Conservation (phyloP, 2,113 vertebrate genomes). For the Falcunculus frontatus region DNA sequence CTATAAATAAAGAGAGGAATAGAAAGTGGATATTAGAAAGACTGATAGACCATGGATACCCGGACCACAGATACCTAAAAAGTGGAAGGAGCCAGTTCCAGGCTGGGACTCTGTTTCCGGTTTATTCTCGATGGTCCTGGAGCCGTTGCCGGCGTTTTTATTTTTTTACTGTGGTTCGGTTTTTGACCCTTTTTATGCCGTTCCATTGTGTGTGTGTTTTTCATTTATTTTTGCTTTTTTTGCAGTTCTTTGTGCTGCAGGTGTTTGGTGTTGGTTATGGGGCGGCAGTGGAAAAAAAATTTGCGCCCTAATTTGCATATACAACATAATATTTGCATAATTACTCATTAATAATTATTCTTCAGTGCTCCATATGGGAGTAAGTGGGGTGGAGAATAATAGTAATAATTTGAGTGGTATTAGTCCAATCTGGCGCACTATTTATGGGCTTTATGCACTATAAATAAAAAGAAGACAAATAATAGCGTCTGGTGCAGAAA, state of each 20-base stretch:
- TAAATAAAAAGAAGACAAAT: neutral
- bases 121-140: neutral
- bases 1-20: neutral
- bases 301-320: neutral
- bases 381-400: neutral
- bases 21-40: neutral
- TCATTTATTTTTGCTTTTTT: neutral
- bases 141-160: neutral
- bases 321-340: neutral
- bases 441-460: neutral
- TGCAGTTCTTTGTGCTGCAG: neutral
- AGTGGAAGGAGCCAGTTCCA: neutral
- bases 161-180: neutral
- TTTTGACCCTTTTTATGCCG: neutral
- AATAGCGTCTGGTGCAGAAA: neutral
- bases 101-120: neutral
- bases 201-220: neutral
- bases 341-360: neutral
- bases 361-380: neutral
- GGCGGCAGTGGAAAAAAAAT: fast-evolving
- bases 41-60: too few relatives aligned
- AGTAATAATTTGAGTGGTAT: neutral
- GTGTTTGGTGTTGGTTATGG: neutral
- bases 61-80: neutral
- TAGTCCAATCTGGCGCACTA: neutral